Conservation (phyloP, 2,888 invertebrate species). For the Pantelozetes paolii region DNA sequence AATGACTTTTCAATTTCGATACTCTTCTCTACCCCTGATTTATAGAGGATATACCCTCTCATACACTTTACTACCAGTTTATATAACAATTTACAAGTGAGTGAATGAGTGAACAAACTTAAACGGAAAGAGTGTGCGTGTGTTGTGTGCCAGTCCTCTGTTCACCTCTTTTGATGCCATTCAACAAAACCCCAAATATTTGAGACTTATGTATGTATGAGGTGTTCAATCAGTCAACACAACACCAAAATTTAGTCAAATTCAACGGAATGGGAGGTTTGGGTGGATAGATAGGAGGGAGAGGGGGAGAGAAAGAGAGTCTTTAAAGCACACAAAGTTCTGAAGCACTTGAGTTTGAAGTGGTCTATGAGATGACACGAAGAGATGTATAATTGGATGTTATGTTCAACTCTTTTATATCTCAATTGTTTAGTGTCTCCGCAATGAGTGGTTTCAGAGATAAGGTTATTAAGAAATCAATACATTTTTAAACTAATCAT, state of each 20-base stretch:
- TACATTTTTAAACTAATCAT: neutral
- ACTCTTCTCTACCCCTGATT: neutral
- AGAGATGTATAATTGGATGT: constrained; percentile 14
- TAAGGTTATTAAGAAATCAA: constrained; percentile 18
- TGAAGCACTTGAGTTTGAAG: constrained; percentile 17
- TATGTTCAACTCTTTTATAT: constrained; percentile 17
- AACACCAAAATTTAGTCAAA: neutral
- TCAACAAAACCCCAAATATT: constrained; percentile 24
- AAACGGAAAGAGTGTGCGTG: constrained; percentile 32
- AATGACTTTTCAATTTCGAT: neutral
- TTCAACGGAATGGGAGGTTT: neutral
- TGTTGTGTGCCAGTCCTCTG: constrained; percentile 6
- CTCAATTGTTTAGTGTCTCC: neutral
- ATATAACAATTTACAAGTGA: neutral
- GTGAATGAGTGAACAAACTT: constrained; percentile 22
- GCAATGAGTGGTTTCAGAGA: neutral
- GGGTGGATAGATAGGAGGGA: neutral
- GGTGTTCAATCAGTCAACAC: constrained; percentile 20
- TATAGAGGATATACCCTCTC: neutral
- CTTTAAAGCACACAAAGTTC: no score
- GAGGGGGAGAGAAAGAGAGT: neutral
- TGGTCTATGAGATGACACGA: constrained; percentile 20
- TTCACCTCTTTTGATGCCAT: constrained; percentile 1
- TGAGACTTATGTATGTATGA: constrained; percentile 6
- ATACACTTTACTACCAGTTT: neutral